These are phyloP conservation scores for Artibeus lituratus DNA, from an alignment of 2,797 vertebrate genomes.

Conservation along the genomic window DNA sequence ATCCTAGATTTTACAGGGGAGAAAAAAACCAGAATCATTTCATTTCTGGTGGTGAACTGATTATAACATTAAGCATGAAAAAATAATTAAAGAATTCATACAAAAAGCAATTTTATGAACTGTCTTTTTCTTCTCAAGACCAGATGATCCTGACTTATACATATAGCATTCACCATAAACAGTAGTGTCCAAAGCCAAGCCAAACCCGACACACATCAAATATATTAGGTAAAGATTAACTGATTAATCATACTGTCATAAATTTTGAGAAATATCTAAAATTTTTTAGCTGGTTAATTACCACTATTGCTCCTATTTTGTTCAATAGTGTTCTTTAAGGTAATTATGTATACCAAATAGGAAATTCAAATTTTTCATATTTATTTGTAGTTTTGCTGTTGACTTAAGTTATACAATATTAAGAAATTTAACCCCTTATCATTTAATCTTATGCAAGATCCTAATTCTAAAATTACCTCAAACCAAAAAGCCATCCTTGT, in stretches of 20 bases:
- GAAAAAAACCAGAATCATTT: constrained; percentile 32
- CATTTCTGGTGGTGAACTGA: background rate
- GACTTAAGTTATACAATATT: background rate
- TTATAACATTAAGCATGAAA: background rate
- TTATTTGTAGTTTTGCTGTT: background rate
- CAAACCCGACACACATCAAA: background rate
- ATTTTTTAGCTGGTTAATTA: background rate
- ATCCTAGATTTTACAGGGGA: constrained; percentile 81
- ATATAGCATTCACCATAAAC: background rate
- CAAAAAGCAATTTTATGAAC: background rate
- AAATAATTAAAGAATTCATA: constrained; percentile 37
- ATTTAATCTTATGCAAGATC: background rate
- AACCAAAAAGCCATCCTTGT: background rate
- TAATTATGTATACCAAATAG: background rate
- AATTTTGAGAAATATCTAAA: background rate
- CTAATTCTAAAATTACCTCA: constrained; percentile 45
- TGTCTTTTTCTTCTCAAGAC: constrained; percentile 8
- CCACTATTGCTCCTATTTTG: background rate
- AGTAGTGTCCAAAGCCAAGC: background rate
- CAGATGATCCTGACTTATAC: background rate
- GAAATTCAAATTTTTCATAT: background rate
- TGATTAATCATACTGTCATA: background rate
- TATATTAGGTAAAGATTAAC: background rate
- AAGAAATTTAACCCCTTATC: background rate
- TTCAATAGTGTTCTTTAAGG: background rate